Evolutionary conservation across 2,888 invertebrate species (phyloP), one percentile per base, ranked within the genome.

Genomic region (Graphium colonna): DNA sequence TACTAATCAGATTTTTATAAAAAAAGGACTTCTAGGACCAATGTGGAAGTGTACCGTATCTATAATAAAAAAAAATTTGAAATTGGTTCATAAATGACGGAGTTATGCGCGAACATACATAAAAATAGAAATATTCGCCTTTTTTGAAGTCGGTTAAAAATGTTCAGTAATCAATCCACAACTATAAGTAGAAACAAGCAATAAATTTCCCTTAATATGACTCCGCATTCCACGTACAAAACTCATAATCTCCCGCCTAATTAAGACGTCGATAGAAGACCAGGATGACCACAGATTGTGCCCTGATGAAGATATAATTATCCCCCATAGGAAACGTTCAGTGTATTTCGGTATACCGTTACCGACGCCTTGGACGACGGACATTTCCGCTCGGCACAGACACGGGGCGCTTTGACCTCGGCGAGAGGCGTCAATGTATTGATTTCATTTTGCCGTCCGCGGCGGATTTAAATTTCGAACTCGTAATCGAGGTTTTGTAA

Each of bases 371-470:
- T 40, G 12, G 26, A 3, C 40, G 46, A 50, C 50, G 33, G 64
- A 65, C 58, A 63, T 59, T 63, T 68, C 68, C 68, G 63, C 49
- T 55, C 48, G 31, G 36, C 58, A 47, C 50, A 54, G 60, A 57
- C 49, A 54, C 41, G 38, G 41, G 8, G 41, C 44, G 31, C 50
- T 49, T 40, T 40, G 53, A 53, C 48, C 53, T 31, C 44, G 3
- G 39, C 33, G n/a, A 15, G 49, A 43, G 39, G 48, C 31, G 39
- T 49, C 43, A 49, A 44, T 53, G 43, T 43, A 43, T 47, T 47
- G 41, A 42, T 56, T 50, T 41, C 46, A 36, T 52, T 52, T 44
- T 12, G 33, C n/a, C 15, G 21, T 16, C 16, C 28, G 18, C 41
- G 46, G 28, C n/a, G 18, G 42, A 21, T 18, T 18, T 38, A 15